Conservation (phyloP, 1,140 invertebrate species). For the Heliothis subflexa region DNA sequence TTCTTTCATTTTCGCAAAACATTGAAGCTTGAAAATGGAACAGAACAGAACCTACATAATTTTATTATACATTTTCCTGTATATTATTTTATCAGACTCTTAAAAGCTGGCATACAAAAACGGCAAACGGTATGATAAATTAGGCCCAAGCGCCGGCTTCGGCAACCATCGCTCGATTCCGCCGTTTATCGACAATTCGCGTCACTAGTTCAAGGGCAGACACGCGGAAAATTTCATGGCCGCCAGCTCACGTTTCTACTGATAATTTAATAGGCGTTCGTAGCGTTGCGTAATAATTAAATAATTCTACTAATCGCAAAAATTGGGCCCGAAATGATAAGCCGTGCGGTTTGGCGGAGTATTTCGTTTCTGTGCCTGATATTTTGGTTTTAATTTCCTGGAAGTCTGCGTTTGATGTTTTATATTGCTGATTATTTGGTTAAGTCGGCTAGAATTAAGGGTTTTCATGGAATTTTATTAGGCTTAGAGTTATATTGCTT, state of each 20-base stretch:
- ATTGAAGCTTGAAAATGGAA: no score
- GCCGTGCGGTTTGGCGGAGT: neutral
- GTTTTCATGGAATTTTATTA: no score
- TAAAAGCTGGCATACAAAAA: no score
- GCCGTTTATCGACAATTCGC: constrained; percentile 53
- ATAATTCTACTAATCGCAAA: constrained; percentile 41
- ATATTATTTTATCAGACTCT: no score
- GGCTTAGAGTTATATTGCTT: no score
- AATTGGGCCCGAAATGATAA: constrained; percentile 40
- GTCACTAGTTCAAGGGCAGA: constrained; percentile 68
- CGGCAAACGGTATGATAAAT: neutral
- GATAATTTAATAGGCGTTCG: constrained; percentile 42
- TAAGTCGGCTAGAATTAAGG: no score
- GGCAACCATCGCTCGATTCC: neutral
- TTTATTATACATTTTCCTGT: no score
- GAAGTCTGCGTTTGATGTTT: neutral
- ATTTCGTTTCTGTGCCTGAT: neutral
- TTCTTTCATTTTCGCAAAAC: no score
- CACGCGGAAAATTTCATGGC: constrained; percentile 57
- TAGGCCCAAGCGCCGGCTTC: neutral
- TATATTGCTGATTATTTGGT: no score
- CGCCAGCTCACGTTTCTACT: constrained; percentile 43
- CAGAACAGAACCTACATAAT: no score
- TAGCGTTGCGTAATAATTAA: constrained; percentile 41
- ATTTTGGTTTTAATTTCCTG: constrained; percentile 2